A percentile compares a stretch with the other conserved stretches of the same genome.
These are phyloP conservation scores for Dryobota labecula DNA, from an alignment of 2,888 invertebrate species.

Conservation along the genomic window DNA sequence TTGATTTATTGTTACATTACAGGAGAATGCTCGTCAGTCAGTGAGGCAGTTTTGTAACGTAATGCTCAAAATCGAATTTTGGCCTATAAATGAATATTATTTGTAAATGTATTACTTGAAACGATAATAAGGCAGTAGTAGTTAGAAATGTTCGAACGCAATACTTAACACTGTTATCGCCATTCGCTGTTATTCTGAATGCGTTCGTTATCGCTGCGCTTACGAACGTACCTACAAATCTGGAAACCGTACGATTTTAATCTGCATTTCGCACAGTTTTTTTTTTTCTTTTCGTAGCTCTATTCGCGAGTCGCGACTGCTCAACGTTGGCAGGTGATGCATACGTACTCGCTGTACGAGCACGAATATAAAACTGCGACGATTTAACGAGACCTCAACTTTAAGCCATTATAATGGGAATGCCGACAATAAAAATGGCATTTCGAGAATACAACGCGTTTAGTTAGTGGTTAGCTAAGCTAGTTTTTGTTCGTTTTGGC, in stretches of 20 bases:
- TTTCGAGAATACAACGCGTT: constrained; percentile 49
- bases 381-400: constrained; percentile 66
- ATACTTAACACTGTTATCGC: constrained; percentile 31
- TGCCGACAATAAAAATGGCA: constrained; percentile 49
- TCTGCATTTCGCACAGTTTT: constrained; percentile 60
- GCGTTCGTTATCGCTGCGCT: constrained; percentile 52
- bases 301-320: constrained; percentile 48
- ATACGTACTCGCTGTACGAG: constrained; percentile 27
- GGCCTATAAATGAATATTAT: constrained; percentile 5
- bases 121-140: constrained; percentile 19
- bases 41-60: no score
- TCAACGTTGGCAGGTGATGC: constrained; percentile 68
- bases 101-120: constrained; percentile 22
- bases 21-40: no score
- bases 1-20: no score
- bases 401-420: constrained; percentile 55
- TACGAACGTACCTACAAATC: constrained; percentile 38
- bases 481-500: constrained; percentile 34
- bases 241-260: constrained; percentile 61
- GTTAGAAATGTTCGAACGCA: constrained; percentile 19
- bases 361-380: constrained; percentile 62
- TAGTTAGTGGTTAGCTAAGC: constrained; percentile 45
- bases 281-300: constrained; percentile 56
- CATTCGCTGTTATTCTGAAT: constrained; percentile 45
- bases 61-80: no score